Evolutionary conservation across 2,113 vertebrate species (phyloP), one percentile per base, ranked within the genome.

Genomic region (Chaetops frenatus): DNA sequence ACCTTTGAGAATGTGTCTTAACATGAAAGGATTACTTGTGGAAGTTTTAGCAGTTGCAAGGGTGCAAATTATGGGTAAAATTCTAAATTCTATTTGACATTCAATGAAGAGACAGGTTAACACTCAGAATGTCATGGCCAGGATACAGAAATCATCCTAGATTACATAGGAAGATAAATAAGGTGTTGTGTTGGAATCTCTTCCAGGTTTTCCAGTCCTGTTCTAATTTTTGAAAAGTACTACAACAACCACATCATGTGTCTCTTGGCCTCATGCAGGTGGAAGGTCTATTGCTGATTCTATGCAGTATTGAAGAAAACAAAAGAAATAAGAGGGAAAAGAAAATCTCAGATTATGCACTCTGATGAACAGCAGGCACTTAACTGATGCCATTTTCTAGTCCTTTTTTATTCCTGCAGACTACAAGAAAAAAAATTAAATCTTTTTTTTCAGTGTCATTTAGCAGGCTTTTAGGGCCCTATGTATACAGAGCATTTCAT

Each of bases 11-110:
- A 1, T 13, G 9, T 36, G 3, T 71, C 29, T 76, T 82, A 74
- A 54, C n/a, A 33, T 0, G 2, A n/a, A 58, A 15, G 8, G 7
- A 64, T 28, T 53, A 65, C 4, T 76, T 1, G 2, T 74, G 7
- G 25, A 67, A 28, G 2, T 31, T 82, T 81, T 81, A 76, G 25
- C 8, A 50, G 5, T 48, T 40, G 9, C 6, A 65, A 80, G 8
- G 29, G 25, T 86, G 13, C 2, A 73, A 62, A 83, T 80, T 51
- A n/a, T 44, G 15, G 6, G 1, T 69, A 70, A 53, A 87, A 62
- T 9, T 45, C 14, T 62, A 50, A 69, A 64, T 62, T 83, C 86
- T 73, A 19, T 69, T 51, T 72, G 9, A 1, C 6, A 24, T 27
- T 54, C 25, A 19, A 1, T 87, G 53, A 79, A 60, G 22, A 71